Evolutionary conservation across 2,113 vertebrate species (phyloP).

Genomic region (Leucoraja erinaceus): DNA sequence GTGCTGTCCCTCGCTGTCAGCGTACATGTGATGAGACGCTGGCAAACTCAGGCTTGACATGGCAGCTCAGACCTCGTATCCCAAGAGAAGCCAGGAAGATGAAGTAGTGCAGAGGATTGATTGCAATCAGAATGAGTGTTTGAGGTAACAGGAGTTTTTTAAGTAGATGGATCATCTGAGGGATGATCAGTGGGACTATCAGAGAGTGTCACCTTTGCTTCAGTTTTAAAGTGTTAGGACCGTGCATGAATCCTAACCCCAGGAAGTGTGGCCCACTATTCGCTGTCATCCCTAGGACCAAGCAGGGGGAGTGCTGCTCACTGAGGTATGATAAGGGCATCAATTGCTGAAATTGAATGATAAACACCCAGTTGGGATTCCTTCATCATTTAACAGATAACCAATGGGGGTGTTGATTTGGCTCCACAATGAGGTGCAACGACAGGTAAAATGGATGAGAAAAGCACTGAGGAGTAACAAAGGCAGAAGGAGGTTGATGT

Average conservation of each 20-base stretch:
- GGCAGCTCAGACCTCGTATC: no score
- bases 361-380: background rate
- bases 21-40: no score
- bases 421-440: background rate
- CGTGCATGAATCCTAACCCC: background rate
- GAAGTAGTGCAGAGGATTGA: background rate
- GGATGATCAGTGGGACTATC: background rate
- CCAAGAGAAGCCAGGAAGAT: no score
- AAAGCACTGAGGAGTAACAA: background rate
- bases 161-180: background rate
- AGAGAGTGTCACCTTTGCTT: background rate
- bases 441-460: background rate
- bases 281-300: background rate
- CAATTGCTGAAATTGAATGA: background rate
- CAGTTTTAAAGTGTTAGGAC: background rate
- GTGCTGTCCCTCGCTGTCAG: no score
- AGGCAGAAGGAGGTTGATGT: background rate
- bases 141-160: background rate
- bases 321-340: background rate
- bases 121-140: background rate
- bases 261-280: background rate
- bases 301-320: background rate
- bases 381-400: no score
- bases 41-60: no score
- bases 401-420: background rate